Evolutionary conservation across 2,888 invertebrate species (phyloP).

Genomic region (Sesia apiformis): DNA sequence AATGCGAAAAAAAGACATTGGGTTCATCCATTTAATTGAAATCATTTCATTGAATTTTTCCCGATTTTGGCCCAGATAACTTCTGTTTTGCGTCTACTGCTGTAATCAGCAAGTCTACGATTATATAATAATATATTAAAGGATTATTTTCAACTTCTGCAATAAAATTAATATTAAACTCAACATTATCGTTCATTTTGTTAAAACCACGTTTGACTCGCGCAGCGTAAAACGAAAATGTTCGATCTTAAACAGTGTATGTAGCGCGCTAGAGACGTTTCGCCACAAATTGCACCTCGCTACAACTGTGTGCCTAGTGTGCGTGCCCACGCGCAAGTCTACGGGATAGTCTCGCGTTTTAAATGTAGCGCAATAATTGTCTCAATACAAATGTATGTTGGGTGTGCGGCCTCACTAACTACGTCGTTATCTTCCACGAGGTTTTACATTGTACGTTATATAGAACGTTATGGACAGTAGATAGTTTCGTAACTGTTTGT

Average conservation of each 20-base stretch:
- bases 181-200: conserved; percentile 1
- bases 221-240: neutral
- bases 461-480: too few species aligned
- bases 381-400: neutral
- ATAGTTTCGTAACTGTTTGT: too few species aligned
- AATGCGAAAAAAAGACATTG: too few species aligned
- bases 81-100: conserved; percentile 4
- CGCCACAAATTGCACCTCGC: neutral
- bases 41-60: neutral
- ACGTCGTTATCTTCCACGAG: too few species aligned
- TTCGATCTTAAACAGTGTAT: neutral
- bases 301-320: neutral
- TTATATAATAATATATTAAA: conserved; percentile 6
- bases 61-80: conserved; percentile 1
- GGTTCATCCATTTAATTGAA: too few species aligned
- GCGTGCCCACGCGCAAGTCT: neutral
- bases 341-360: neutral
- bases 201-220: neutral
- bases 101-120: conserved; percentile 3
- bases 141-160: conserved; percentile 5
- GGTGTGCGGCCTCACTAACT: neutral
- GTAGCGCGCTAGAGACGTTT: neutral
- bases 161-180: conserved; percentile 9
- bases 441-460: too few species aligned
- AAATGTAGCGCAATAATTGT: neutral